Evolutionary conservation across 2,888 invertebrate genomes (phyloP).

Genomic region (Zelleria hepariella): DNA sequence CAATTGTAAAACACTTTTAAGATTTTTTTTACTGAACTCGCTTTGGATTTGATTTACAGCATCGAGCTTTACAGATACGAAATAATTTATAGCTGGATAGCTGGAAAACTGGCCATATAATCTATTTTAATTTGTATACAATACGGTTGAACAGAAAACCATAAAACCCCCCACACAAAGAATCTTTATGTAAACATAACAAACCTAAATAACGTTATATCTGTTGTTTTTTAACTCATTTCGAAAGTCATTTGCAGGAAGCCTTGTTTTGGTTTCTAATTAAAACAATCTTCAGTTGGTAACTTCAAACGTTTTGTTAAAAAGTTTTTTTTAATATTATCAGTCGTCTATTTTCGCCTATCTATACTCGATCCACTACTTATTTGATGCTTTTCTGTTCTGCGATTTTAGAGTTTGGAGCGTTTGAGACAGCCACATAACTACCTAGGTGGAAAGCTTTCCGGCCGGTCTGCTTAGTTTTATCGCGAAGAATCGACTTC

Average conservation of each 20-base stretch:
- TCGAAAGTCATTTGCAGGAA: slow-evolving; percentile 59
- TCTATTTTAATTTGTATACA: slow-evolving; percentile 70
- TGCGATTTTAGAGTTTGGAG: too few relatives aligned
- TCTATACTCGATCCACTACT: too few relatives aligned
- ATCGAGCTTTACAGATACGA: slow-evolving; percentile 54
- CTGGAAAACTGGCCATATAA: slow-evolving; percentile 69
- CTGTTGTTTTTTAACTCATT: slow-evolving; percentile 70
- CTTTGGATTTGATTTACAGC: slow-evolving; percentile 58
- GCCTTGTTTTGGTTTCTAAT: slow-evolving; percentile 28
- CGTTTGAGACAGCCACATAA: too few relatives aligned
- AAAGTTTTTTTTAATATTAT: too few relatives aligned
- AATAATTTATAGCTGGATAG: slow-evolving; percentile 68
- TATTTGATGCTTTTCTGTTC: too few relatives aligned
- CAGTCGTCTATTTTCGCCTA: too few relatives aligned
- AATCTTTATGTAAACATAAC: slow-evolving; percentile 70
- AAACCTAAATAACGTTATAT: slow-evolving; percentile 64
- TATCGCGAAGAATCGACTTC: too few relatives aligned
- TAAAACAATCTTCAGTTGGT: background rate
- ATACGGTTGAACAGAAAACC: slow-evolving; percentile 71
- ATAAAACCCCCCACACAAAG: slow-evolving; percentile 70
- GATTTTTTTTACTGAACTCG: slow-evolving; percentile 26
- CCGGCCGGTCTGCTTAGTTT: too few relatives aligned
- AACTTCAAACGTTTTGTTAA: too few relatives aligned
- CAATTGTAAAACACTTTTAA: background rate
- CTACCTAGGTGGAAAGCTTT: too few relatives aligned